Percentiles rank a stretch among this genome's conserved stretches.
phyloP scores from a whole-genome alignment of 2,888 invertebrate genomes.

The Pterobdella sp. region DNA sequence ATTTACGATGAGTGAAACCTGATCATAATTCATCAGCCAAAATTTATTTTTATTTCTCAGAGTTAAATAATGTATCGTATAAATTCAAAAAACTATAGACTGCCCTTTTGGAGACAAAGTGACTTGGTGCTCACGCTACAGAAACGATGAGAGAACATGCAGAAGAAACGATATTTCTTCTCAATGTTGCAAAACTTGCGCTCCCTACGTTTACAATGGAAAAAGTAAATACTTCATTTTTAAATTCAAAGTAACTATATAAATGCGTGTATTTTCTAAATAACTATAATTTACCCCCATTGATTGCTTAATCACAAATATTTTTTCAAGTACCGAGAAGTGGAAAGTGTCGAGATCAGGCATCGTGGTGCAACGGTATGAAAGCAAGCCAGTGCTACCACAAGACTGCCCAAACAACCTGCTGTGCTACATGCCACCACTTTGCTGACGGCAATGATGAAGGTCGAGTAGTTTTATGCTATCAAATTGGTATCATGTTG shows the following conservation, averaged over 20 bases:
- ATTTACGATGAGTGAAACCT: too few species aligned
- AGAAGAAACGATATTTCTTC: conserved; percentile 1
- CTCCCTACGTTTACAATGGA: not conserved
- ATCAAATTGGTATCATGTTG: too few species aligned
- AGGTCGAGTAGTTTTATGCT: too few species aligned
- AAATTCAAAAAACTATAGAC: not conserved
- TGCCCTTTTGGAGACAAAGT: conserved; percentile 16
- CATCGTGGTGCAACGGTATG: conserved; percentile 23
- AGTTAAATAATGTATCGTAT: too few species aligned
- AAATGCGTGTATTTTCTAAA: too few species aligned
- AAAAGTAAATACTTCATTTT: too few species aligned
- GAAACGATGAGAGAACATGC: not conserved
- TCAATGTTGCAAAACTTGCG: conserved; percentile 17
- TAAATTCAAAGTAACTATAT: too few species aligned
- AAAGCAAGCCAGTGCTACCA: conserved; percentile 18
- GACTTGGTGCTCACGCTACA: conserved; percentile 9
- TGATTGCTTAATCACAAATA: not conserved
- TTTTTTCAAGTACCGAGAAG: not conserved
- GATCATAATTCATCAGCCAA: too few species aligned
- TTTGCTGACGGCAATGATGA: not conserved
- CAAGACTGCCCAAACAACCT: not conserved
- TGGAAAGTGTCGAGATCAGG: conserved; percentile 7
- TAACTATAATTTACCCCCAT: not conserved
- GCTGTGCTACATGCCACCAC: conserved; percentile 18
- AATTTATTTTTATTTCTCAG: too few species aligned